phyloP scores from a whole-genome alignment of 2,113 vertebrate genomes.

The Chunga burmeisteri region DNA sequence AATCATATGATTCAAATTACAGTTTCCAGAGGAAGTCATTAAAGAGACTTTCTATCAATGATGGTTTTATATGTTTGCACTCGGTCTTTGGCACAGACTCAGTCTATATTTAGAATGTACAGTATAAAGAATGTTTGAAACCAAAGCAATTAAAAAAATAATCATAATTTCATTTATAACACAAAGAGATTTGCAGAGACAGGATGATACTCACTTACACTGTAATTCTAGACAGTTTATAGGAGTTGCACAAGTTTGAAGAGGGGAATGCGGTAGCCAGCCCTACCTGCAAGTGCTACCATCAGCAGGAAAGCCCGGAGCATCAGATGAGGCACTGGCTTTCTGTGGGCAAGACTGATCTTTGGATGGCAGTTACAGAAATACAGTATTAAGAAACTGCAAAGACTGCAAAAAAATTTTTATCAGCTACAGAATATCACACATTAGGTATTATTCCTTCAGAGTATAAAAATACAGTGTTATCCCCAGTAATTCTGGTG shows the following conservation, averaged over 20 bases:
- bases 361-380: background rate
- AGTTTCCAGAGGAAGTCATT: conserved; percentile 34
- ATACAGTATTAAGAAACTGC: background rate
- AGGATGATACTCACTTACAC: background rate
- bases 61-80: background rate
- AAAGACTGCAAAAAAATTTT: background rate
- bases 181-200: background rate
- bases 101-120: background rate
- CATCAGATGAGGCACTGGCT: background rate
- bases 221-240: background rate
- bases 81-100: background rate
- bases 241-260: background rate
- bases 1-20: background rate
- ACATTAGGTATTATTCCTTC: background rate
- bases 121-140: background rate
- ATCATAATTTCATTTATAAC: background rate
- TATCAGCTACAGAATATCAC: background rate
- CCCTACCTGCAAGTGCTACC: background rate
- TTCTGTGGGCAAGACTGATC: background rate
- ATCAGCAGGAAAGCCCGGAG: background rate
- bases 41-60: background rate
- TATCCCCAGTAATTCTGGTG: background rate
- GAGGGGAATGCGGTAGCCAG: background rate
- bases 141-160: background rate
- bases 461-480: background rate